Conservation (phyloP, 2,888 invertebrate genomes). For the Cryptocheilus praepositus region DNA sequence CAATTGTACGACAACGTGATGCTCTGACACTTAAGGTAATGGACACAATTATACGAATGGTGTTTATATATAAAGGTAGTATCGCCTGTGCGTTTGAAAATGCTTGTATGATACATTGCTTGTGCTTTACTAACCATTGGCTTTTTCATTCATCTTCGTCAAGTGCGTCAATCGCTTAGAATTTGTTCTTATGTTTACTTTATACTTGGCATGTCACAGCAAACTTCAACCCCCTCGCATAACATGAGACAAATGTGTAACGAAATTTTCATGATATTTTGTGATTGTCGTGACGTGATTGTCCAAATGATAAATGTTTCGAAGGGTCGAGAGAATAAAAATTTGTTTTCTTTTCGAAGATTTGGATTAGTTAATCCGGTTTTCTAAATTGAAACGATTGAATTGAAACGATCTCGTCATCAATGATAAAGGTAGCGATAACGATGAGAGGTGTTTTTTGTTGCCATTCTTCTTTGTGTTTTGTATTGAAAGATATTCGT, state of each 20-base stretch:
- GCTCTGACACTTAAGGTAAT: slow-evolving; percentile 43
- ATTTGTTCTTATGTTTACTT: slow-evolving; percentile 24
- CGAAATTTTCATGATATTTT: slow-evolving; percentile 9
- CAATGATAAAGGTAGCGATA: no score
- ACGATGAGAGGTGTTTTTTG: neutral
- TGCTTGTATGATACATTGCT: slow-evolving; percentile 49
- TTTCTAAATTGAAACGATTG: slow-evolving; percentile 4
- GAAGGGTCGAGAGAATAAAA: neutral
- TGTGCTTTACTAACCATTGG: slow-evolving; percentile 34
- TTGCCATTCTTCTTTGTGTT: neutral
- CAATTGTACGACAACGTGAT: no score
- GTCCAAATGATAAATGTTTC: slow-evolving; percentile 8
- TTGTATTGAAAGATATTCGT: neutral
- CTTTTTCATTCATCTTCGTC: neutral
- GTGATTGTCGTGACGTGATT: no score
- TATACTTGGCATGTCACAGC: slow-evolving; percentile 68
- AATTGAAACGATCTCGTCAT: no score
- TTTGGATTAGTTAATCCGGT: neutral
- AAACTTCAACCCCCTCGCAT: slow-evolving; percentile 70
- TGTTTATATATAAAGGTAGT: slow-evolving; percentile 45
- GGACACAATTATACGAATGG: slow-evolving; percentile 71
- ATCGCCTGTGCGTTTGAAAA: slow-evolving; percentile 64
- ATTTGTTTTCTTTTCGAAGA: neutral
- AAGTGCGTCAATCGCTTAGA: no score
- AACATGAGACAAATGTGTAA: slow-evolving; percentile 46